phyloP scores from a whole-genome alignment of 2,888 invertebrate genomes.

The Synergus umbraculus region DNA sequence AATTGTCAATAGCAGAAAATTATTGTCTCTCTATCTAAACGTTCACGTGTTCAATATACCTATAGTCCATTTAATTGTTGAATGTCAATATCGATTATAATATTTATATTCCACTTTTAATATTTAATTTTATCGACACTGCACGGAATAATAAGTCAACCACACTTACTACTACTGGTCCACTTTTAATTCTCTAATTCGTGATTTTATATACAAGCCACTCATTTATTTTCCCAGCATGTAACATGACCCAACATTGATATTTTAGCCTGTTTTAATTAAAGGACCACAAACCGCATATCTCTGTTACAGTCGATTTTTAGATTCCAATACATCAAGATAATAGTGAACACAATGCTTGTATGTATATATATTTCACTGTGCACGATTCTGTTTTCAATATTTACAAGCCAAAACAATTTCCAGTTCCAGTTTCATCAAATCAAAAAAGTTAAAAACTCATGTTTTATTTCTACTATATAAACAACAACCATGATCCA shows the following conservation, averaged over 20 bases:
- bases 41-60: not conserved
- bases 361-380: not conserved
- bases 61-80: not conserved
- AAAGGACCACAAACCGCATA: slow-evolving; percentile 11
- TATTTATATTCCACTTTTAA: not conserved
- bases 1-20: not conserved
- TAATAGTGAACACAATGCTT: not conserved
- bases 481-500: no score
- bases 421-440: not conserved
- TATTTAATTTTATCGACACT: not conserved
- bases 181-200: not conserved
- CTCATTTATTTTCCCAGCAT: not conserved
- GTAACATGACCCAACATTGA: not conserved
- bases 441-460: no score
- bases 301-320: slow-evolving; percentile 8
- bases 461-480: no score
- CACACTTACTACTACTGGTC: not conserved
- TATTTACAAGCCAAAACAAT: not conserved
- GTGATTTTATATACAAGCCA: not conserved
- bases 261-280: not conserved
- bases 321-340: not conserved
- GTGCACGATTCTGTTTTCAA: not conserved
- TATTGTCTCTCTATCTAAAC: not conserved
- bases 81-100: not conserved
- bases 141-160: not conserved